phyloP scores from a whole-genome alignment of 1,140 invertebrate genomes.

The Agrypnia vestita region DNA sequence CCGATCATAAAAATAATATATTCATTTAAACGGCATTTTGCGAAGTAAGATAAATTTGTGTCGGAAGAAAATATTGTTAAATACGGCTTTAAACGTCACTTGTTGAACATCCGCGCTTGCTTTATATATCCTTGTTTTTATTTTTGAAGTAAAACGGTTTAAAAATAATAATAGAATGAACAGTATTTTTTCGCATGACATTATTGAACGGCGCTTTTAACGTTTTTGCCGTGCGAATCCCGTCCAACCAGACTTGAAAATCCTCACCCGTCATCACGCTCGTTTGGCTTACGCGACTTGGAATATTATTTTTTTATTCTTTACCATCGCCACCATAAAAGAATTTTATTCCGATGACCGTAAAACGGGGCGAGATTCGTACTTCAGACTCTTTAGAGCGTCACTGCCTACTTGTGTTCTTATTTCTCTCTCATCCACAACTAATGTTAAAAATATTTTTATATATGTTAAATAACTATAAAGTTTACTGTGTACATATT shows the following conservation, averaged over 20 bases:
- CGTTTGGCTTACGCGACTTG: constrained; percentile 6
- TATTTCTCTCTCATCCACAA: constrained; percentile 39
- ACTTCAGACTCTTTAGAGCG: background rate
- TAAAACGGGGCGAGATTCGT: background rate
- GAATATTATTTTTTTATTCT: constrained; percentile 15
- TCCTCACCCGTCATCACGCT: constrained; percentile 46
- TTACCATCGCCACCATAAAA: constrained; percentile 51
- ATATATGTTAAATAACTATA: constrained; percentile 61
- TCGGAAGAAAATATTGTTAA: background rate
- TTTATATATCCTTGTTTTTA: constrained; percentile 15
- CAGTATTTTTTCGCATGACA: constrained; percentile 4
- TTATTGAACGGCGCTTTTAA: background rate
- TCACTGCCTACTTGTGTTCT: constrained; percentile 24
- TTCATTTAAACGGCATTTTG: background rate
- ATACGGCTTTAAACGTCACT: background rate
- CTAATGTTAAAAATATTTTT: constrained; percentile 61
- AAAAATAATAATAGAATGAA: constrained; percentile 23
- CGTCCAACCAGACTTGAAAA: background rate
- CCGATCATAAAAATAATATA: constrained; percentile 14
- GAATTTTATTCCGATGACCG: background rate
- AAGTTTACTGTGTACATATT: constrained; percentile 61
- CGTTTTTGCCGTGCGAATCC: background rate
- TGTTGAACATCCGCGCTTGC: constrained; percentile 32
- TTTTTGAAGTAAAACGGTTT: constrained; percentile 19
- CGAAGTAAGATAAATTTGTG: background rate